Evolutionary conservation across 2,888 invertebrate species (phyloP).

Genomic region (Toxonevra muliebris): DNA sequence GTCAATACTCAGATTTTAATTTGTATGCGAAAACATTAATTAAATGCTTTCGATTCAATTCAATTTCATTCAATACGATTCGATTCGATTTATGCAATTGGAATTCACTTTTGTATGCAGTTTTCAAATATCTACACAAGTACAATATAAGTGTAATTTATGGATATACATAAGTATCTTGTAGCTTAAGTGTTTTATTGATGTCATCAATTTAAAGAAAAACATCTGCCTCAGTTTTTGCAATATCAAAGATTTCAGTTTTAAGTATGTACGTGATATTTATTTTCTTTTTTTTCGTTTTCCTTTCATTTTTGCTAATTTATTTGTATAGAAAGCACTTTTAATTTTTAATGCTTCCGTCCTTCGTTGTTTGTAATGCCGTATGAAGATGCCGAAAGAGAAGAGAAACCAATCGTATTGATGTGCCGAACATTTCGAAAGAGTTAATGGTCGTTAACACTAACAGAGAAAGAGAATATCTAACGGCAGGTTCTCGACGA

Average conservation of each 20-base stretch:
- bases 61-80: constrained; percentile 18
- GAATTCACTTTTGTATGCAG: constrained; percentile 10
- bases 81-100: constrained; percentile 8
- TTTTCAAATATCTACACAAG: not conserved
- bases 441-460: too few species aligned
- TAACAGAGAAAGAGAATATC: too few species aligned
- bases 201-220: constrained; percentile 19
- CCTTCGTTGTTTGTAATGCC: too few species aligned
- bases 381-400: too few species aligned
- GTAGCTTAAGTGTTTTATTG: constrained; percentile 35
- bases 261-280: too few species aligned
- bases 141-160: not conserved
- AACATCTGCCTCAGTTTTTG: constrained; percentile 18
- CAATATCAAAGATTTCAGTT: not conserved
- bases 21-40: constrained; percentile 40
- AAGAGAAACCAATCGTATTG: too few species aligned
- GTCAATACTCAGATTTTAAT: constrained; percentile 52
- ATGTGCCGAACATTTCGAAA: too few species aligned
- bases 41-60: constrained; percentile 26
- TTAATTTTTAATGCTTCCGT: not conserved
- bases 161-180: not conserved
- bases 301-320: not conserved
- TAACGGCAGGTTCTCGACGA: too few species aligned
- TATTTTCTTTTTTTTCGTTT: too few species aligned
- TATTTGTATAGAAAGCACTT: not conserved